Evolutionary conservation across 2,797 vertebrate species (phyloP).

Genomic region (Anguilla anguilla): DNA sequence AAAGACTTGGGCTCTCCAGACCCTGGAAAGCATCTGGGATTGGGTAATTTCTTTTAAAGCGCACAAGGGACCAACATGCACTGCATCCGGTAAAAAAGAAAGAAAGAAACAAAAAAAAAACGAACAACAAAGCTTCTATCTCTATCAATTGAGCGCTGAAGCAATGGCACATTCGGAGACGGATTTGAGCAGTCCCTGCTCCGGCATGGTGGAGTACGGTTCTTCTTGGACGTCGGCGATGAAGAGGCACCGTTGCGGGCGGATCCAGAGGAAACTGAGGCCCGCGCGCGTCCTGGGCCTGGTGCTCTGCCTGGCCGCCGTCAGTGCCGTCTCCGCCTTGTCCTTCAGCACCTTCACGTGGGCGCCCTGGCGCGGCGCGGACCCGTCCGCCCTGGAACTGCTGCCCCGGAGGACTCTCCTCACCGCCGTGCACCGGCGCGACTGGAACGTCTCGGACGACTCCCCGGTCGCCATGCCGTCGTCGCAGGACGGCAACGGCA

Average conservation of each 20-base stretch:
- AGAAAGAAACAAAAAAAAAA: slow-evolving; percentile 49
- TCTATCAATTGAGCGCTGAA: slow-evolving; percentile 15
- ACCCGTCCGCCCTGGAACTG: slow-evolving; percentile 56
- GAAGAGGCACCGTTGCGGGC: slow-evolving; percentile 67
- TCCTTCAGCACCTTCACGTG: slow-evolving; percentile 88
- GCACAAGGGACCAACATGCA: slow-evolving; percentile 56
- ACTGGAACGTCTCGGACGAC: slow-evolving; percentile 71
- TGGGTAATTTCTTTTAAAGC: slow-evolving; percentile 61
- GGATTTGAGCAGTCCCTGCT: slow-evolving; percentile 57
- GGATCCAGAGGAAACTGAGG: slow-evolving; percentile 85
- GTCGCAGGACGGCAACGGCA: slow-evolving; percentile 66
- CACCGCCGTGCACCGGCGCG: slow-evolving; percentile 74
- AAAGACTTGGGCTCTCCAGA: slow-evolving; percentile 68
- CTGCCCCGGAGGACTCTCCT: slow-evolving; percentile 88
- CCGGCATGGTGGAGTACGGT: slow-evolving; percentile 51
- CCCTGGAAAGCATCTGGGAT: slow-evolving; percentile 64
- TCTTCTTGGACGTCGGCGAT: slow-evolving; percentile 48
- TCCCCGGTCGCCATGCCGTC: slow-evolving; percentile 68
- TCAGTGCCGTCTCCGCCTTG: slow-evolving; percentile 80
- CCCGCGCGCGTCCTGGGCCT: slow-evolving; percentile 83
- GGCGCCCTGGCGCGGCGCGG: slow-evolving; percentile 61
- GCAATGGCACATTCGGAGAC: slow-evolving; percentile 45
- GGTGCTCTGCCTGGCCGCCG: slow-evolving; percentile 81
- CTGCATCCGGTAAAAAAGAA: slow-evolving; percentile 56
- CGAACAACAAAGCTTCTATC: slow-evolving; percentile 14